Percentiles rank a stretch among this genome's conserved stretches.
phyloP scores from a whole-genome alignment of 1,140 invertebrate species.

The Reticulitermes speratus region DNA sequence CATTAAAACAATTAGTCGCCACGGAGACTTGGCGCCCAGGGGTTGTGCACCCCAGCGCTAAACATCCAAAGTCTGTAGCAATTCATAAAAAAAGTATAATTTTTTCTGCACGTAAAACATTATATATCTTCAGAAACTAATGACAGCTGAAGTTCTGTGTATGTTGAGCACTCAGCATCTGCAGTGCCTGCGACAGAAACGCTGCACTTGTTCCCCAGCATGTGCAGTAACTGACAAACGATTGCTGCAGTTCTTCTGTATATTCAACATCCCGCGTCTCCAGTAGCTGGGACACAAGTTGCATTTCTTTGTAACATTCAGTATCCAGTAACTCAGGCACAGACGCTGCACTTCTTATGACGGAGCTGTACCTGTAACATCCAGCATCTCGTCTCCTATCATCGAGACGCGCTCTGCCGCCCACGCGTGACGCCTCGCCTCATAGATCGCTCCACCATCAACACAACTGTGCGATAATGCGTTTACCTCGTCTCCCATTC shows the following conservation, averaged over 20 bases:
- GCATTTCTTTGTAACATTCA: neutral
- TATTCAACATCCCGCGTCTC: neutral
- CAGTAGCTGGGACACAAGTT: neutral
- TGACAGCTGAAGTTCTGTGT: too few relatives aligned
- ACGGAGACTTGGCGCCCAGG: too few relatives aligned
- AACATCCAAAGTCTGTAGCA: too few relatives aligned
- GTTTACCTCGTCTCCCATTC: slow-evolving; percentile 28
- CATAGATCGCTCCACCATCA: slow-evolving; percentile 8
- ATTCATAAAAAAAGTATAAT: too few relatives aligned
- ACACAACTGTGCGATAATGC: slow-evolving; percentile 24
- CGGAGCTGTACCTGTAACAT: neutral
- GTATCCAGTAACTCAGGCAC: neutral
- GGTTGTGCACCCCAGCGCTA: too few relatives aligned
- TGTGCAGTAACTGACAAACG: too few relatives aligned
- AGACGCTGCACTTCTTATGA: neutral
- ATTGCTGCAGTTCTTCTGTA: neutral
- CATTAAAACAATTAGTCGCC: too few relatives aligned
- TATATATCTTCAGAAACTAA: too few relatives aligned
- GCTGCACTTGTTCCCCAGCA: too few relatives aligned
- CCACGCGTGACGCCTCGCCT: slow-evolving; percentile 20
- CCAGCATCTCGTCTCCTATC: slow-evolving; percentile 27
- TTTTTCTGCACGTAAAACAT: too few relatives aligned
- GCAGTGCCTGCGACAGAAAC: too few relatives aligned
- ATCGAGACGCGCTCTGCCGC: slow-evolving; percentile 25
- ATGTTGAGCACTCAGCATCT: too few relatives aligned